Percentiles rank a stretch among this genome's conserved stretches.
phyloP scores from a whole-genome alignment of 2,797 vertebrate genomes.

The Leuciscus waleckii region DNA sequence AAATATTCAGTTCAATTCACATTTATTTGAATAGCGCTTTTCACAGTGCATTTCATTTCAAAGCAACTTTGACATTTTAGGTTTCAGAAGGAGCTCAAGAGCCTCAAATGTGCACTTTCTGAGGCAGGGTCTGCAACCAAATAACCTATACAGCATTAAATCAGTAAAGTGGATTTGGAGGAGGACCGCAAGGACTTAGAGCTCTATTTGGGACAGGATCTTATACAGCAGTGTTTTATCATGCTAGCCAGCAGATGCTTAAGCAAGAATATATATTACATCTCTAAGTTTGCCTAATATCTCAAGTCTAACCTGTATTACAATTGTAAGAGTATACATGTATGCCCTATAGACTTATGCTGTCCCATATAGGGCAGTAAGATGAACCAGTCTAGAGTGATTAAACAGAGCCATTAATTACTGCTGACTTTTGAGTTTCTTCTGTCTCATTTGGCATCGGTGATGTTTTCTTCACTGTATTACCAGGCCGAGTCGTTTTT shows the following conservation, averaged over 20 bases:
- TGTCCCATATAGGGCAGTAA: conserved; percentile 51
- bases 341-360: conserved; percentile 1
- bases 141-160: not conserved
- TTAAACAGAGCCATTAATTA: conserved; percentile 59
- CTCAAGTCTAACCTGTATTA: not conserved
- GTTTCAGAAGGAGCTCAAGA: not conserved
- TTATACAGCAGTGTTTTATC: not conserved
- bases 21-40: no score
- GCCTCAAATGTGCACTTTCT: not conserved
- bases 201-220: not conserved
- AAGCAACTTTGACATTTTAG: not conserved
- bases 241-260: not conserved
- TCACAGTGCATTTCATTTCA: no score
- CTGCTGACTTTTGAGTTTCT: conserved; percentile 24
- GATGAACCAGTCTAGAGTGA: conserved; percentile 49
- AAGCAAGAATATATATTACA: not conserved
- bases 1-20: not conserved
- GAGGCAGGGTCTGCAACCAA: not conserved
- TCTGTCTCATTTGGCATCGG: not conserved
- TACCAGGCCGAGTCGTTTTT: not conserved
- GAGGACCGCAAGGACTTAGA: not conserved
- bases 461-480: conserved; percentile 3
- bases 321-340: not conserved
- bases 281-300: not conserved
- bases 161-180: not conserved